Conservation (phyloP, 2,797 vertebrate species). For the Gymnoscopelus microlampas region DNA sequence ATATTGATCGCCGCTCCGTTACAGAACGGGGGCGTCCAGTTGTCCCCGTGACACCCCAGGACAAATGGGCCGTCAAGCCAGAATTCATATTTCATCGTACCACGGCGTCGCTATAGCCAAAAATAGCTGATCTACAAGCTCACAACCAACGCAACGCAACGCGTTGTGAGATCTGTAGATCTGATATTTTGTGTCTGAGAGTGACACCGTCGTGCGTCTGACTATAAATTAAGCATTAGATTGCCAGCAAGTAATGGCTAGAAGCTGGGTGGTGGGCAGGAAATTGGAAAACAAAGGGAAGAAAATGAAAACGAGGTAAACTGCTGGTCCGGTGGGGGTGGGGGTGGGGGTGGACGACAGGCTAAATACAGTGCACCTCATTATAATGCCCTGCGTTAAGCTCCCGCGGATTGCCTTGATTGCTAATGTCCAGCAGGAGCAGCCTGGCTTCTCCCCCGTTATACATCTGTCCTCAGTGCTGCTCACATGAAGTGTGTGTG, state of each 20-base stretch:
- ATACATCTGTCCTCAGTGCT: too few relatives aligned
- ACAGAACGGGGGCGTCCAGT: conserved; percentile 54
- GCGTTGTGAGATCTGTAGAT: too few relatives aligned
- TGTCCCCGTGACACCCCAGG: conserved; percentile 60
- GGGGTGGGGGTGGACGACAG: conserved; percentile 25
- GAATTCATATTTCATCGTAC: too few relatives aligned
- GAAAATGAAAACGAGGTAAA: conserved; percentile 50
- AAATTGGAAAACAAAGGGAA: conserved; percentile 26
- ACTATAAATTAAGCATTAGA: conserved; percentile 31
- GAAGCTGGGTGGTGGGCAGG: too few relatives aligned
- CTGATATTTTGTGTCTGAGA: too few relatives aligned
- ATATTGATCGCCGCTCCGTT: conserved; percentile 69
- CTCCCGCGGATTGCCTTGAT: conserved; percentile 75
- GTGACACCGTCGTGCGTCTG: too few relatives aligned
- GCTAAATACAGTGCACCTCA: conserved; percentile 62
- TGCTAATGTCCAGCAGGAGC: conserved; percentile 67
- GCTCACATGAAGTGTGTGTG: too few relatives aligned
- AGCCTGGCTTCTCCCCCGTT: too few relatives aligned
- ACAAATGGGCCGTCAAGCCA: conserved; percentile 50
- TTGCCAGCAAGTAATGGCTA: neutral
- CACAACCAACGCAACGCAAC: too few relatives aligned
- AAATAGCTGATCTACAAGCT: too few relatives aligned
- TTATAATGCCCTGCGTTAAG: conserved; percentile 72
- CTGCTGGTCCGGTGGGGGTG: conserved; percentile 14
- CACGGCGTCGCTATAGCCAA: too few relatives aligned